Percentiles rank a stretch among this genome's conserved stretches.
Evolutionary conservation across 1,140 invertebrate genomes (phyloP).

Genomic region (Drosophila novamexicana): DNA sequence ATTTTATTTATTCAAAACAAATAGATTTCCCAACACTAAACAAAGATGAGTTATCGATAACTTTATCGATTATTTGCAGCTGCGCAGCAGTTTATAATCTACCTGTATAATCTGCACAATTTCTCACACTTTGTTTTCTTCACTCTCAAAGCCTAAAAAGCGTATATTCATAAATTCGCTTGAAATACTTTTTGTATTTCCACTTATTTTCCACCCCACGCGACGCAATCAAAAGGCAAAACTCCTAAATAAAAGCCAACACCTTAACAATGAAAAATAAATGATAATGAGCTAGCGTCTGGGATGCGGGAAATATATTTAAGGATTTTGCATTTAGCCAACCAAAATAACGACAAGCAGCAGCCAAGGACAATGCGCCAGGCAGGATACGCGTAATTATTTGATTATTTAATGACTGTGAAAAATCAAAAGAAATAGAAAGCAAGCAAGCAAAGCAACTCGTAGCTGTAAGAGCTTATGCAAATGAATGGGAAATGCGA

Average conservation of each 20-base stretch:
- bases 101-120: background rate
- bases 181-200: slow-evolving; percentile 2
- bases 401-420: slow-evolving; percentile 74
- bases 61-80: background rate
- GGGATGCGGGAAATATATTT: slow-evolving; percentile 1
- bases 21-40: too few species aligned
- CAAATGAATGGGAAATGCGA: slow-evolving; percentile 12
- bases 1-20: too few species aligned
- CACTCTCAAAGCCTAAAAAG: background rate
- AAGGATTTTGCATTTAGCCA: background rate
- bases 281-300: slow-evolving; percentile 59
- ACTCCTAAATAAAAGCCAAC: slow-evolving; percentile 39
- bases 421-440: slow-evolving; percentile 34
- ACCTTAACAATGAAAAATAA: slow-evolving; percentile 61
- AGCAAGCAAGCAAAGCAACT: slow-evolving; percentile 16
- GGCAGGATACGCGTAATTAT: slow-evolving; percentile 60
- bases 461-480: slow-evolving; percentile 37
- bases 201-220: background rate
- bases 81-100: too few species aligned
- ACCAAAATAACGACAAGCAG: background rate
- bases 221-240: background rate
- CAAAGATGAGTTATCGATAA: background rate
- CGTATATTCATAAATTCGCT: background rate
- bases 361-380: slow-evolving; percentile 14
- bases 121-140: background rate